Base-by-base conservation (phyloP, 2,888 invertebrate species). In the Aleiodes leptofemur region DNA sequence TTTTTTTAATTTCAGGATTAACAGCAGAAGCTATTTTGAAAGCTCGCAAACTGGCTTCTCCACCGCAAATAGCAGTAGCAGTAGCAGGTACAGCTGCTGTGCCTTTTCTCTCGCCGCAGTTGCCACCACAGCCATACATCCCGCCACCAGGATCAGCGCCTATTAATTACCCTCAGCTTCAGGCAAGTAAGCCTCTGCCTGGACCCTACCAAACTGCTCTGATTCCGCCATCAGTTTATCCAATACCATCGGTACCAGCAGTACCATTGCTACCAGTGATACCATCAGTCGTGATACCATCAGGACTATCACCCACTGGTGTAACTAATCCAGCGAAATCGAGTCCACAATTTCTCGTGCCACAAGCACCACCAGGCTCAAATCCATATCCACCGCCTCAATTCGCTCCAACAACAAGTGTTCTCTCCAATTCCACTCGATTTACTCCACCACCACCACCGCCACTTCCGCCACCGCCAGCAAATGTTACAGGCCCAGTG, bases 311-410 rank as follows among this genome's bases (percentile, higher is more conserved):
- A 31, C 73, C 76, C 23, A 76, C 74, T 9, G 68, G 71, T 50
- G 50, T 29, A n/a, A 48, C 53, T 11, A 43, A 66, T 51, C 34
- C 38, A 9, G 31, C 69, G 31, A 64, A 57, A 59, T 61, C 82
- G 4, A 71, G 79, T 31, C 80, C 80, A 34, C 84, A 83, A 73
- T 85, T 85, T 77, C 76, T 83, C 23, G 81, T 85, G 43, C 86
- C 88, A 0, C 88, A 89, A 74, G 89, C 89, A 34, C 89, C 89
- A 13, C 89, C 89, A 1, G 89, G 89, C 11, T 86, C 89, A 7
- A 89, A 89, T 77, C 89, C 88, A 0, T 88, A 87, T 74, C 88
- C 88, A n/a, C 90, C 88, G 4, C 90, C 88, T 4, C 87, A 87
- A 64, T 88, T 86, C 53, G 82, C 85, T 3, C 74, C 82, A 7